Evolutionary conservation across 1,140 invertebrate species (phyloP), one percentile per base, ranked within the genome.

Genomic region (Papilio dardanus): DNA sequence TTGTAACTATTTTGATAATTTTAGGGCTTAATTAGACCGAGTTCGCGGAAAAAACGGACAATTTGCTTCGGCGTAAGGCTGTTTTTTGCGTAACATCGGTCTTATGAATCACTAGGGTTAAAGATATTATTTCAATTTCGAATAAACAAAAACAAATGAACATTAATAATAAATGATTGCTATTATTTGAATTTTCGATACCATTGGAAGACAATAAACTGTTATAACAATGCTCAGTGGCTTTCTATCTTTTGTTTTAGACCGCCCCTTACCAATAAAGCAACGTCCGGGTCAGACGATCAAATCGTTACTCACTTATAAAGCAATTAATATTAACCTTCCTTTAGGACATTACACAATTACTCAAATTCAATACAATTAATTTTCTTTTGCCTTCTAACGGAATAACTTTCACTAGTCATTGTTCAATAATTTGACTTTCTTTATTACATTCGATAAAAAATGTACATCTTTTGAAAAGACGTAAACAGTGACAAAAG

Each of bases 241-340:
- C 35, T 33, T 69, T 19, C 19, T 35, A 62, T 40, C 67, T 42
- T 69, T 69, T 69, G 67, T 69, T 69, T 69, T 1, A 40, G 31
- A 69, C 67, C 67, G 67, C 21, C 21, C 46, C 54, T 62, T 69
- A 14, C 67, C 67, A 69, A 69, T 69, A 69, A 69, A 69, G 67
- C 67, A 35, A 69, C n/a, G 21, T 69, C 67, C 33, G 67, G 33
- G 67, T 40, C 67, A 69, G 33, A 21, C 35, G 35, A 69, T 69
- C 35, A 40, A 35, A 40, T 69, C 33, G 67, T 69, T 69, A 69
- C 35, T 67, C 62, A 14, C 8, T 40, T 69, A 40, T 69, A 69
- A 69, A 69, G 67, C 67, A 69, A 69, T 40, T 40, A 37, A 69
- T 69, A 35, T 69, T 69, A 69, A 69, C 67, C 67, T 69, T 69